Base-by-base conservation (phyloP, 2,797 vertebrate species). In the Xenopus petersii region DNA sequence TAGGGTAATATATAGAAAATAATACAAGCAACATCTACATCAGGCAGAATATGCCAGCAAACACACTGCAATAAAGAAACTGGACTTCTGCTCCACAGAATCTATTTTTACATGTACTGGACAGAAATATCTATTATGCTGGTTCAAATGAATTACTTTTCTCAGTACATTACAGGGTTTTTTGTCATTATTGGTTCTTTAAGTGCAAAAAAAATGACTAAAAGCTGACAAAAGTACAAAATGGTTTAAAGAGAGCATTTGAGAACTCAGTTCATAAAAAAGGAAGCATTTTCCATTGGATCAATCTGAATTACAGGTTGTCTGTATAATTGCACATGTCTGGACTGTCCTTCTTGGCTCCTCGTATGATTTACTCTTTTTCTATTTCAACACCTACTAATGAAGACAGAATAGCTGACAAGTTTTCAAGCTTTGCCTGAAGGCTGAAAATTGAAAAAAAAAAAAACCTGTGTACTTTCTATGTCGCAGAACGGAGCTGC, bases 301-400 rank as follows among this genome's bases (percentile, higher is more conserved):
- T 15, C 64, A 33, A n/a, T 65, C 21, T 60, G 11, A 60, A 67
- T 66, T 60, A 24, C 2, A 11, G 46, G 21, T 47, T 15, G 54
- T 67, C 56, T 49, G 46, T 67, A 17, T 72, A 61, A 77, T 67
- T 67, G 46, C 56, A 26, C 75, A 77, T 62, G 64, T 49, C 75
- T 30, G 64, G 49, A 68, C 75, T 56, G 42, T 47, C 48, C 48
- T 58, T 46, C 11, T 30, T 58, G 16, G 54, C 30, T 58, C 15
- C 70, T 17, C 12, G 15, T 60, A 66, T 74, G 64, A 74, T 67
- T 66, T 64, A 30, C 13, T 56, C 17, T 60, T 55, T 67, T 24
- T 67, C 46, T 42, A 17, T 70, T 71, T 66, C 74, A 76, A 55
- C 75, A 47, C 68, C 64, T 55, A 26, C 30, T 71, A 30, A 77